Percentiles rank a stretch among this genome's conserved stretches.
Evolutionary conservation across 2,113 vertebrate species (phyloP).

Genomic region (Myotis brandtii): DNA sequence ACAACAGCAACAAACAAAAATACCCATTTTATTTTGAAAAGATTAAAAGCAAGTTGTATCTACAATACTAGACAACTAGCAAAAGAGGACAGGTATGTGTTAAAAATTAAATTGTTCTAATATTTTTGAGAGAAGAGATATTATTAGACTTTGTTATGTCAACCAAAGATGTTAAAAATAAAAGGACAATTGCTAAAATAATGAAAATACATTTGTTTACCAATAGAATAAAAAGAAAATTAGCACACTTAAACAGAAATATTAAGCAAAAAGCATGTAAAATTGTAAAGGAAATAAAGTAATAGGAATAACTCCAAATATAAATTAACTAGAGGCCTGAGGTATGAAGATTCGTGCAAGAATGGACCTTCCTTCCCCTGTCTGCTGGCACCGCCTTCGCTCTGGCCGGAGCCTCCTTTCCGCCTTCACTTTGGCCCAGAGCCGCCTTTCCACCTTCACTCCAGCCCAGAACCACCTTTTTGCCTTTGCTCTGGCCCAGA

Average conservation of each 20-base stretch:
- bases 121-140: background rate
- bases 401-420: no score
- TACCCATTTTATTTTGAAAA: background rate
- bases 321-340: background rate
- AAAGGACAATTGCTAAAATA: no score
- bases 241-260: background rate
- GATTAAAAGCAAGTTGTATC: background rate
- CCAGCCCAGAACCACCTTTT: no score
- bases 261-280: background rate
- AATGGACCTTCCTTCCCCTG: no score
- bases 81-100: background rate
- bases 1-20: background rate
- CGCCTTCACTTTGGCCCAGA: no score
- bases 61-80: background rate
- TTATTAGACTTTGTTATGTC: background rate
- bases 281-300: background rate
- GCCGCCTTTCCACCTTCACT: no score
- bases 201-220: background rate
- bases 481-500: no score
- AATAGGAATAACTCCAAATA: background rate
- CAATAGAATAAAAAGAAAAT: background rate
- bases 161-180: background rate
- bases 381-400: no score
- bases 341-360: no score
- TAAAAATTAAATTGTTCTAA: background rate